These are phyloP conservation scores for Drosophila auraria DNA, from an alignment of 1,140 invertebrate species.

Conservation along the genomic window DNA sequence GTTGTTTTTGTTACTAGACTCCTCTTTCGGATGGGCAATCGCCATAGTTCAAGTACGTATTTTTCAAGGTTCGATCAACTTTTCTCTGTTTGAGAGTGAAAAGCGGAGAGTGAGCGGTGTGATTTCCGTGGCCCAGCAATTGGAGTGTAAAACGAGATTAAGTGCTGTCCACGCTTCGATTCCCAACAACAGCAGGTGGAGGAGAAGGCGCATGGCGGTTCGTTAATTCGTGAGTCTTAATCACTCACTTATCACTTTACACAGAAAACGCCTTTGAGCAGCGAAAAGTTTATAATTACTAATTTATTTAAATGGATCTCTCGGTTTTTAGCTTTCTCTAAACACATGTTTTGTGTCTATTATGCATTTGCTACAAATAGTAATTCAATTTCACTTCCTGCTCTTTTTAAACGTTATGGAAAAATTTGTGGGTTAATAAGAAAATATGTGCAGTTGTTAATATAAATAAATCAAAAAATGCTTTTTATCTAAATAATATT, in stretches of 20 bases:
- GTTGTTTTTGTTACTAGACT: slow-evolving; percentile 13
- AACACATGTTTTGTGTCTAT: not conserved
- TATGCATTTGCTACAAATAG: not conserved
- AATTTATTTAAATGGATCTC: slow-evolving; percentile 18
- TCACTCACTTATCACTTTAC: slow-evolving; percentile 42
- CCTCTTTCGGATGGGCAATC: slow-evolving; percentile 23
- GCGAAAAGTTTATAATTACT: slow-evolving; percentile 7
- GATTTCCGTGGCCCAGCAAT: slow-evolving; percentile 36
- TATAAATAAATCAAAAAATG: too few relatives aligned
- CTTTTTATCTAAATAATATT: too few relatives aligned
- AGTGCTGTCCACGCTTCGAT: slow-evolving; percentile 40
- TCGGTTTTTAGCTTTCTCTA: slow-evolving; percentile 10
- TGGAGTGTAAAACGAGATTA: slow-evolving; percentile 68
- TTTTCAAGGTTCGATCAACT: slow-evolving; percentile 80
- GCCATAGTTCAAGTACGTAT: slow-evolving; percentile 51
- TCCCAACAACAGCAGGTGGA: slow-evolving; percentile 6
- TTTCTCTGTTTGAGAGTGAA: slow-evolving; percentile 13
- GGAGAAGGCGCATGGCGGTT: not conserved
- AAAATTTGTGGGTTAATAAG: too few relatives aligned
- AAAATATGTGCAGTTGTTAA: too few relatives aligned
- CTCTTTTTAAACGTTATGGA: too few relatives aligned
- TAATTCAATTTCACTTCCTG: not conserved
- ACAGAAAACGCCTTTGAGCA: slow-evolving; percentile 9
- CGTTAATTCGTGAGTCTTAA: slow-evolving; percentile 35
- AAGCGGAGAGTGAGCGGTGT: not conserved